A percentile compares a stretch with the other conserved stretches of the same genome.
phyloP scores from a whole-genome alignment of 2,797 vertebrate genomes.

The Tiaroga cobitis region DNA sequence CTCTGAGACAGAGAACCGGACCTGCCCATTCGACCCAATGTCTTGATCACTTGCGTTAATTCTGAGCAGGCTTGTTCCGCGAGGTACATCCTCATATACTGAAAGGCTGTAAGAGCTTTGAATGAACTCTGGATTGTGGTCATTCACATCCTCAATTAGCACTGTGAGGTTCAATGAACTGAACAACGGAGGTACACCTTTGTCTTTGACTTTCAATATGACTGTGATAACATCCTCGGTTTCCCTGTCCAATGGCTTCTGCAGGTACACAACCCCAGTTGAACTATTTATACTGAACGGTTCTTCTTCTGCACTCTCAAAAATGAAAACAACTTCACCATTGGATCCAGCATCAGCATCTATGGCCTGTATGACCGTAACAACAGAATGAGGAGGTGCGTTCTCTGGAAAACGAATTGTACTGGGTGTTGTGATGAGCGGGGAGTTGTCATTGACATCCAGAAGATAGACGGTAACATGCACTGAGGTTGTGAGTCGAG shows the following conservation, averaged over 20 bases:
- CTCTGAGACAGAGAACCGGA: conserved; percentile 69
- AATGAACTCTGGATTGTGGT: conserved; percentile 75
- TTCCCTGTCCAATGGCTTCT: conserved; percentile 75
- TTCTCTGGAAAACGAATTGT: conserved; percentile 72
- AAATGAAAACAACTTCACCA: conserved; percentile 70
- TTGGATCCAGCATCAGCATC: conserved; percentile 75
- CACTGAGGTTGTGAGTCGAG: conserved; percentile 70
- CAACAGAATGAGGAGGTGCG: conserved; percentile 64
- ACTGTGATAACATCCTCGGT: conserved; percentile 64
- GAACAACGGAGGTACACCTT: conserved; percentile 69
- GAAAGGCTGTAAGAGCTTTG: conserved; percentile 67
- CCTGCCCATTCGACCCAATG: conserved; percentile 70
- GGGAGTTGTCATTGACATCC: conserved; percentile 80
- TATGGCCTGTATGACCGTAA: conserved; percentile 69
- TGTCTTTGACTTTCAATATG: conserved; percentile 70
- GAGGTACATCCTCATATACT: conserved; percentile 70
- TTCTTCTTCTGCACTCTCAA: conserved; percentile 62
- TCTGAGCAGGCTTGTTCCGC: conserved; percentile 70
- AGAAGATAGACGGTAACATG: conserved; percentile 64
- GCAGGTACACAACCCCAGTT: conserved; percentile 73
- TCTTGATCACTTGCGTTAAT: conserved; percentile 75
- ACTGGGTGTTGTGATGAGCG: conserved; percentile 67
- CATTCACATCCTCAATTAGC: conserved; percentile 76
- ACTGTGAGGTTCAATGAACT: conserved; percentile 70
- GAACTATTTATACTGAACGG: conserved; percentile 69